phyloP scores from a whole-genome alignment of 2,888 invertebrate genomes.

The Ophioninae sp. region DNA sequence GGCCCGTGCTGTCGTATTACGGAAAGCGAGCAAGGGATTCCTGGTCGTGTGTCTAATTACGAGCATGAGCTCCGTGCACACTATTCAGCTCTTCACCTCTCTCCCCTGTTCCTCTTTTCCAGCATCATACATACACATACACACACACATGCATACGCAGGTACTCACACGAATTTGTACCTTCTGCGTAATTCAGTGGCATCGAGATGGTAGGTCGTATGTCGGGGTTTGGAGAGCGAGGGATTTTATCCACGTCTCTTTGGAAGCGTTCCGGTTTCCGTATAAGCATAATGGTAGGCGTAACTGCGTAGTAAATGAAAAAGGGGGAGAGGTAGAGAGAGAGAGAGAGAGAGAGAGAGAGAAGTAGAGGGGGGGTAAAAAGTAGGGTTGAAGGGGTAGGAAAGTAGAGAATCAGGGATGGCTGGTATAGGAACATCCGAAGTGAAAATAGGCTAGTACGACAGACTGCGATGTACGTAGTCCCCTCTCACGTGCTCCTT shows the following conservation, averaged over 20 bases:
- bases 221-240: slow-evolving; percentile 1
- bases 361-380: slow-evolving; percentile 9
- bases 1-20: slow-evolving; percentile 17
- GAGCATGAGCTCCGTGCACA: background rate
- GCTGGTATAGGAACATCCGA: slow-evolving; percentile 39
- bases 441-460: slow-evolving; percentile 40
- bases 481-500: slow-evolving; percentile 17
- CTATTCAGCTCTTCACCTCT: background rate
- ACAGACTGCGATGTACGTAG: slow-evolving; percentile 27
- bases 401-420: background rate
- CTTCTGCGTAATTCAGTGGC: slow-evolving; percentile 6
- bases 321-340: background rate
- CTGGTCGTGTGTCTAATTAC: slow-evolving; percentile 48
- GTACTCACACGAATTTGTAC: slow-evolving; percentile 13
- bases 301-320: slow-evolving; percentile 19
- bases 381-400: background rate
- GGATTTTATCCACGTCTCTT: slow-evolving; percentile 45
- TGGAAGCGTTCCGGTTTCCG: slow-evolving; percentile 43
- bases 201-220: slow-evolving; percentile 40
- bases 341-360: slow-evolving; percentile 12
- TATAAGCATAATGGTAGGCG: slow-evolving; percentile 30
- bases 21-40: background rate
- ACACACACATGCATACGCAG: slow-evolving; percentile 1
- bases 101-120: background rate
- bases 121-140: background rate